Evolutionary conservation across 2,113 vertebrate genomes (phyloP).

Genomic region (Protomyctophum bolini): DNA sequence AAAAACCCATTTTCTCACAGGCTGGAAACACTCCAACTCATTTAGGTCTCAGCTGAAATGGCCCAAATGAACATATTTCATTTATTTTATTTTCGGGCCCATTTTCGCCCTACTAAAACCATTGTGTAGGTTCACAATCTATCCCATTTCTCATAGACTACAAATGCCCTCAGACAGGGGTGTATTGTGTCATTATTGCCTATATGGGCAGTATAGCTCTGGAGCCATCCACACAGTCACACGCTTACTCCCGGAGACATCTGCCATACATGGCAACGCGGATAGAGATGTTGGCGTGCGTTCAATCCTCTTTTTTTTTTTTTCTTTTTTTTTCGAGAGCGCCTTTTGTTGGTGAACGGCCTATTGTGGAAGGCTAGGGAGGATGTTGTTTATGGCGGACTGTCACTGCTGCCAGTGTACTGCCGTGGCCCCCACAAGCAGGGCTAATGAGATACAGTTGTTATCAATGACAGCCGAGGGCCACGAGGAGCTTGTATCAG

Average conservation of each 20-base stretch:
- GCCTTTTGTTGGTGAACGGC: slow-evolving; percentile 62
- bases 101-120: not conserved
- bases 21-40: not conserved
- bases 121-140: slow-evolving; percentile 14
- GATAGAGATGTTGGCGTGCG: slow-evolving; percentile 66
- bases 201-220: slow-evolving; percentile 45
- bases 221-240: slow-evolving; percentile 53
- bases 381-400: slow-evolving; percentile 61
- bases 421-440: slow-evolving; percentile 52
- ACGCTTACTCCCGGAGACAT: slow-evolving; percentile 59
- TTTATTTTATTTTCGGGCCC: not conserved
- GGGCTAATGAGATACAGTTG: slow-evolving; percentile 76
- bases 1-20: not conserved
- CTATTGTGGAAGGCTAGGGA: slow-evolving; percentile 63
- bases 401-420: slow-evolving; percentile 17
- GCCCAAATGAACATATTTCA: not conserved
- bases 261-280: slow-evolving; percentile 68
- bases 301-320: slow-evolving; percentile 51
- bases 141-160: slow-evolving; percentile 30
- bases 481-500: slow-evolving; percentile 44
- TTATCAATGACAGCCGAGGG: slow-evolving; percentile 68
- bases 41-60: not conserved
- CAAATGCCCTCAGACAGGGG: slow-evolving; percentile 36
- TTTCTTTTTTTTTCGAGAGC: slow-evolving; percentile 29
- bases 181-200: slow-evolving; percentile 24